Conservation (phyloP, 2,113 vertebrate genomes). For the Equus quagga region DNA sequence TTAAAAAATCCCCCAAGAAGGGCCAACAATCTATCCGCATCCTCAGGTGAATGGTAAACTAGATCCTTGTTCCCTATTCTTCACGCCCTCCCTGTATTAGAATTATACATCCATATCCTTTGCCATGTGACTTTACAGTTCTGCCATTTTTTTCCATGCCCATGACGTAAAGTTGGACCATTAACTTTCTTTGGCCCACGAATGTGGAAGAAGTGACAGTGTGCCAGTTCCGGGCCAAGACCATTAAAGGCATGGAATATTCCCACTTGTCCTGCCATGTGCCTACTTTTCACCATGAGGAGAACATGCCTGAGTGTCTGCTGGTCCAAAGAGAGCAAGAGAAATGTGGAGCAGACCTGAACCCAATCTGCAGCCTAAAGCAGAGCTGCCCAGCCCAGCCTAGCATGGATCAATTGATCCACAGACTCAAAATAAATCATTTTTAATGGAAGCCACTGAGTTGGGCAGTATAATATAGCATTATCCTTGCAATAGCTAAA, state of each 20-base stretch:
- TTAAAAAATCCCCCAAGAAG: not conserved
- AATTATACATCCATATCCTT: not conserved
- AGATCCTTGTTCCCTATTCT: not conserved
- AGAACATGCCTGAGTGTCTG: not conserved
- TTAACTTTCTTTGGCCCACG: not conserved
- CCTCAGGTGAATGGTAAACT: not conserved
- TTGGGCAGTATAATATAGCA: not conserved
- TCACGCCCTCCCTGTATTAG: not conserved
- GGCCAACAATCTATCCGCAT: not conserved
- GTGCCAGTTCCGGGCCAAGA: not conserved
- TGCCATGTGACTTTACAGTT: not conserved
- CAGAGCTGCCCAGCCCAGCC: not conserved
- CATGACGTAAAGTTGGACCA: not conserved
- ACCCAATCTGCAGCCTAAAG: not conserved
- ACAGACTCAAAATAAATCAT: not conserved
- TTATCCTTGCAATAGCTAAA: not conserved
- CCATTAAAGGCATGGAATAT: not conserved
- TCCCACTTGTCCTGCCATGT: too few relatives aligned
- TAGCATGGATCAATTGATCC: not conserved
- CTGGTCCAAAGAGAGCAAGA: not conserved
- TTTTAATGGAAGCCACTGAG: not conserved
- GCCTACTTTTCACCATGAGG: not conserved
- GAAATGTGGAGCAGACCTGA: not conserved
- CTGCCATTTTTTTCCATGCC: not conserved
- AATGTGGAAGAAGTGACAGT: not conserved